Conservation (phyloP, 2,113 vertebrate species). For the Chroicocephalus ridibundus region DNA sequence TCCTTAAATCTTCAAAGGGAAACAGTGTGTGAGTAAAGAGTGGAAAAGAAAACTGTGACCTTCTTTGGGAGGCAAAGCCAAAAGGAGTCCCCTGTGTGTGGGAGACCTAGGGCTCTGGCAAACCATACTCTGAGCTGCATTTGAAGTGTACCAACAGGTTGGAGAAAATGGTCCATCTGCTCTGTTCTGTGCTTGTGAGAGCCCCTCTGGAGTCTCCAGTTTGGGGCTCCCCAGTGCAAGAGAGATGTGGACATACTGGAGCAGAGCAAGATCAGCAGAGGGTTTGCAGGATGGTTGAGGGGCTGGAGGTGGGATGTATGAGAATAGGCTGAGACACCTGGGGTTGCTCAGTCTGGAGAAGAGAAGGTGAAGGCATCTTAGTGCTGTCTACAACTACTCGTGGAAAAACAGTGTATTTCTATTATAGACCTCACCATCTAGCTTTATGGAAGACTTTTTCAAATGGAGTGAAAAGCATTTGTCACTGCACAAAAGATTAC, state of each 20-base stretch:
- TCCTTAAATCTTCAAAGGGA: not conserved
- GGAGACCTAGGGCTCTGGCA: not conserved
- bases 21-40: not conserved
- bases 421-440: not conserved
- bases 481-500: not conserved
- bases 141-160: not conserved
- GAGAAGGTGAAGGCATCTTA: not conserved
- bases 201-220: not conserved
- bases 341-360: not conserved
- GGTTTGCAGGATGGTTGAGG: not conserved
- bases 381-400: not conserved
- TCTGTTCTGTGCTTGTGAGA: not conserved
- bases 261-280: not conserved
- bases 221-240: not conserved
- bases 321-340: not conserved
- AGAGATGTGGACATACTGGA: not conserved
- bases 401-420: not conserved
- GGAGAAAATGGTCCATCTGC: not conserved
- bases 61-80: not conserved
- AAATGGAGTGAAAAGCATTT: not conserved
- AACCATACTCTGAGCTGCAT: not conserved
- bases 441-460: not conserved
- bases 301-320: not conserved
- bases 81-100: not conserved
- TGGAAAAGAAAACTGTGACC: not conserved